These are phyloP conservation scores for Corydoras sp. DNA, from an alignment of 2,113 vertebrate species.

Conservation along the genomic window DNA sequence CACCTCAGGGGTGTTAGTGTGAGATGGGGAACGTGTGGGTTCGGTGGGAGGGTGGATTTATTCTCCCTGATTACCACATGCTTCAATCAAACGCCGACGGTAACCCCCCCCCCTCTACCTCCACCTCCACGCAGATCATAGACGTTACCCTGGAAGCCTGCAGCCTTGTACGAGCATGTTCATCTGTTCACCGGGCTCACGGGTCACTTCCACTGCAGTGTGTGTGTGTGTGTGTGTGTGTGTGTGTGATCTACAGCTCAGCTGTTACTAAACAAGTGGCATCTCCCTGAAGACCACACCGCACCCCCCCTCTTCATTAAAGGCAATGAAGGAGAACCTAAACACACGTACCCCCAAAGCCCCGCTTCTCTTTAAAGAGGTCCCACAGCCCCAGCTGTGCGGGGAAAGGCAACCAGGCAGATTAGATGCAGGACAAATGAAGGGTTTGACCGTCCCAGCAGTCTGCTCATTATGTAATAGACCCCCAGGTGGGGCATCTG, in stretches of 20 bases:
- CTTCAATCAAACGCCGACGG: slow-evolving; percentile 19
- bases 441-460: slow-evolving; percentile 32
- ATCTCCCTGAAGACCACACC: slow-evolving; percentile 25
- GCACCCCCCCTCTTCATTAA: slow-evolving; percentile 32
- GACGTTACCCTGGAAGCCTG: slow-evolving; percentile 8
- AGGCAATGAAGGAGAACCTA: slow-evolving; percentile 39
- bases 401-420: slow-evolving; percentile 37
- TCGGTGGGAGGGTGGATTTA: slow-evolving; percentile 25
- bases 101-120: not conserved
- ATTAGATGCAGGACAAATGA: slow-evolving; percentile 35
- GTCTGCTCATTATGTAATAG: slow-evolving; percentile 46
- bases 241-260: slow-evolving; percentile 6
- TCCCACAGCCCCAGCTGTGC: slow-evolving; percentile 37
- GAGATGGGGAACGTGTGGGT: slow-evolving; percentile 18
- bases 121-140: not conserved
- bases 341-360: slow-evolving; percentile 32
- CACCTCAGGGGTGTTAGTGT: slow-evolving; percentile 36
- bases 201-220: not conserved
- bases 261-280: slow-evolving; percentile 36
- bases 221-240: slow-evolving; percentile 18
- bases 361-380: slow-evolving; percentile 23
- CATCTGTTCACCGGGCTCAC: slow-evolving; percentile 21
- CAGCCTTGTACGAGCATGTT: slow-evolving; percentile 30
- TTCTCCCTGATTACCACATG: slow-evolving; percentile 46
- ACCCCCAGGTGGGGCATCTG: slow-evolving; percentile 31